Evolutionary conservation across 30 jellyfish, hydroid and myxozoan species (phyloP).

Genomic region (Aurelia aurita complex sp. Pacific): DNA sequence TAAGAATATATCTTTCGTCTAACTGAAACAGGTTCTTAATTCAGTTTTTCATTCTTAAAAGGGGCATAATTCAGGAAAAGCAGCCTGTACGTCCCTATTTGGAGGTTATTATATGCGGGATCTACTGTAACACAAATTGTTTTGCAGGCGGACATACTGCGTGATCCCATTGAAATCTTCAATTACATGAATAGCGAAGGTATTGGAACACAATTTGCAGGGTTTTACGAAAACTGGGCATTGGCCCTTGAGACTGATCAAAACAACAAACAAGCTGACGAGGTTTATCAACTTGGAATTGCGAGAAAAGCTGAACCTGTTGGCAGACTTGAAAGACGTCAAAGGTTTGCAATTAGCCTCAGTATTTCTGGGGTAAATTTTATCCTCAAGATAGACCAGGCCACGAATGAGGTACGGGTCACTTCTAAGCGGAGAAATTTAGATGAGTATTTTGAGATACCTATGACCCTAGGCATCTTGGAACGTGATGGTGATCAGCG

Average conservation of each 20-base stretch:
- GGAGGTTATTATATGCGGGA: too few species aligned
- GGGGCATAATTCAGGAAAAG: too few species aligned
- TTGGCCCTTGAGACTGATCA: constrained; percentile 53
- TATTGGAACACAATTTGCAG: constrained; percentile 68
- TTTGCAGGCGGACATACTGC: constrained; percentile 63
- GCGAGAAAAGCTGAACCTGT: constrained; percentile 87
- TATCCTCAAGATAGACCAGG: too few species aligned
- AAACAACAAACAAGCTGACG: constrained; percentile 73
- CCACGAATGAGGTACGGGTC: too few species aligned
- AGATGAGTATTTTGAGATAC: too few species aligned
- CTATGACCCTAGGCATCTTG: too few species aligned
- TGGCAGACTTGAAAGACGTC: constrained; percentile 51
- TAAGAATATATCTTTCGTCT: not conserved
- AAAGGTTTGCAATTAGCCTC: constrained; percentile 46
- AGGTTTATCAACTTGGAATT: constrained; percentile 77
- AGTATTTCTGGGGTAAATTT: not conserved
- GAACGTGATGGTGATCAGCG: too few species aligned
- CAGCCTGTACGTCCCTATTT: too few species aligned
- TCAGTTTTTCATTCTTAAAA: too few species aligned
- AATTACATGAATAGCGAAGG: constrained; percentile 72
- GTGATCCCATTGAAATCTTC: constrained; percentile 79
- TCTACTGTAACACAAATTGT: too few species aligned
- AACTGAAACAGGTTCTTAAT: too few species aligned
- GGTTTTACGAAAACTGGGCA: constrained; percentile 83
- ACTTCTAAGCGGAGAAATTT: too few species aligned